phyloP scores from a whole-genome alignment of 2,888 invertebrate genomes.

The Nomada ruficornis region DNA sequence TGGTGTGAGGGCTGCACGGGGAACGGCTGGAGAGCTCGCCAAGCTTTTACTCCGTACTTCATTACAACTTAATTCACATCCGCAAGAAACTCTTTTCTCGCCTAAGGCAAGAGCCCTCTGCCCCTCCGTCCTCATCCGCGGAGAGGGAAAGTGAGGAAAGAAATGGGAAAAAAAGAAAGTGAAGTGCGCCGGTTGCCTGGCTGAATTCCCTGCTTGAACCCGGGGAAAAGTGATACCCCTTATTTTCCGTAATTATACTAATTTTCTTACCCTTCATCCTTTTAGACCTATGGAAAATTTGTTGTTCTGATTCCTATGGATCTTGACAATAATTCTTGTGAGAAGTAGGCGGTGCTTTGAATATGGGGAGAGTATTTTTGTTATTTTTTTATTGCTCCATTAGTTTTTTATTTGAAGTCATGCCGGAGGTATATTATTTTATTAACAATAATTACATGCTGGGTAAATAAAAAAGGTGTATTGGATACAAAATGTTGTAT shows the following conservation, averaged over 20 bases:
- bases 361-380: no score
- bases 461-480: no score
- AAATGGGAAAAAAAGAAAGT: slow-evolving; percentile 24
- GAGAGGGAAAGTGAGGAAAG: slow-evolving; percentile 45
- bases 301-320: no score
- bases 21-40: slow-evolving; percentile 42
- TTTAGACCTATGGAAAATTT: no score
- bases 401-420: no score
- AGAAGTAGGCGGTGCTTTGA: no score
- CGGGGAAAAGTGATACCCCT: slow-evolving; percentile 4
- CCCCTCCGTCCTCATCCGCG: slow-evolving; percentile 6
- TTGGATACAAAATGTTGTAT: no score
- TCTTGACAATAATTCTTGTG: no score
- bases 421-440: no score
- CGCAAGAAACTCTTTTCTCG: slow-evolving; percentile 66
- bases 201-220: slow-evolving; percentile 18
- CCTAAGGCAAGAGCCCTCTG: slow-evolving; percentile 33
- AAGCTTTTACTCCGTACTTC: slow-evolving; percentile 70
- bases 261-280: slow-evolving; percentile 1
- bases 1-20: neutral
- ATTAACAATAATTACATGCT: no score
- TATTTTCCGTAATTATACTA: slow-evolving; percentile 5
- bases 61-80: slow-evolving; percentile 77
- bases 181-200: slow-evolving; percentile 5
- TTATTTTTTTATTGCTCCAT: no score